Base-by-base conservation (phyloP, 2,888 invertebrate species). In the Drosophila glabriapex region DNA sequence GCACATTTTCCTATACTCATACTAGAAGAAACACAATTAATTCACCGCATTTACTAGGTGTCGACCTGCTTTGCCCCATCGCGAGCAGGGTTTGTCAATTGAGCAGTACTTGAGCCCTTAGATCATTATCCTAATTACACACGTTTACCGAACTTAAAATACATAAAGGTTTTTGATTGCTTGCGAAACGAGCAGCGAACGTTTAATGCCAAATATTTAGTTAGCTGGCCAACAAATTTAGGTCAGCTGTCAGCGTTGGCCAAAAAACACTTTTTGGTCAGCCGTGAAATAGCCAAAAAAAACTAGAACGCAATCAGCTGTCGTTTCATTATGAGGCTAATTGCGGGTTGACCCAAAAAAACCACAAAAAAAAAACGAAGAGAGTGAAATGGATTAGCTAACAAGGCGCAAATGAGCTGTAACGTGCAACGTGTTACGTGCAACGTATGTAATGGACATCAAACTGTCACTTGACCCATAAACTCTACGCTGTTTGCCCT, bases 181-280 rank as follows among this genome's bases (percentile, higher is more conserved):
- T n/a, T 56, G 46, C 60, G 46, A 54, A 62, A 12, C 31, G 61
- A 64, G 52, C 49, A 58, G 66, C n/a, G 28, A 52, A 62, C 74
- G 71, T 70, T 85, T 81, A 78, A 86, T 82, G 73, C 54, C 68
- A 84, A 87, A 78, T 84, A 84, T 86, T 84, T 87, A 67, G 68
- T n/a, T 12, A 25, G 54, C 41, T 58, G 66, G 67, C 60, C 65
- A 58, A 54, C 68, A 50, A 67, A 84, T 81, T 71, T 66, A 58
- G 70, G 87, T 81, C 84, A 84, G 75, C 71, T 70, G 68, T 68
- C 60, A 77, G 33, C 16, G 22, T 22, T 35, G 54, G 22, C 16
- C 54, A 55, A 55, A 55, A 53, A 37, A 28, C 19, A 35, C 25
- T 55, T 49, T 68, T 31, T 49, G 62, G 41, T 64, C n/a, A 55